A percentile compares a stretch with the other conserved stretches of the same genome.
Conservation (phyloP, 2,797 vertebrate genomes). For the Denticeps clupeoides region DNA sequence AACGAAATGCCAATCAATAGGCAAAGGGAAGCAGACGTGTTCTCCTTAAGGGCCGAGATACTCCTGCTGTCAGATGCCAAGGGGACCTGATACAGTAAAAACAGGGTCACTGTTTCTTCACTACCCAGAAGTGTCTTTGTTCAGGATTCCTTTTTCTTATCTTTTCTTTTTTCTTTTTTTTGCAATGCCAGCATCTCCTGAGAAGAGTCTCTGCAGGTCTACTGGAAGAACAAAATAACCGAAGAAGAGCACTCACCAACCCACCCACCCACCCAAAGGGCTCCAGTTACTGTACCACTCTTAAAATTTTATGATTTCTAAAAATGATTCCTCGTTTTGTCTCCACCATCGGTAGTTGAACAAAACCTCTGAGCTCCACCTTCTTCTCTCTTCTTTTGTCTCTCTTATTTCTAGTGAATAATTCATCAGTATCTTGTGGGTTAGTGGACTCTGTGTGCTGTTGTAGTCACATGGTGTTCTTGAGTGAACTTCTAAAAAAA, state of each 20-base stretch:
- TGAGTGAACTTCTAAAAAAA: neutral
- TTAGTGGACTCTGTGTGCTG: neutral
- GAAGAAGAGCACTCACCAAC: neutral
- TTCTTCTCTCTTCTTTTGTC: conserved; percentile 25
- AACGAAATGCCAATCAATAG: conserved; percentile 35
- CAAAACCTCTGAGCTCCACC: conserved; percentile 27
- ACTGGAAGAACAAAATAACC: neutral
- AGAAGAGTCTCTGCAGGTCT: too few relatives aligned
- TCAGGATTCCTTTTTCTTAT: neutral
- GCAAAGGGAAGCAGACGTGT: conserved; percentile 31
- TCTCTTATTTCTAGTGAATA: conserved; percentile 28
- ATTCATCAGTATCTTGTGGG: conserved; percentile 5
- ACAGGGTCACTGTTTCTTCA: too few relatives aligned
- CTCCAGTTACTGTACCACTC: neutral
- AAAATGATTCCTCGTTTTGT: too few relatives aligned
- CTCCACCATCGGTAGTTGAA: too few relatives aligned
- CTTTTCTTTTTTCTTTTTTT: neutral
- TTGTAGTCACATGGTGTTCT: neutral
- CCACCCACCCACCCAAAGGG: neutral
- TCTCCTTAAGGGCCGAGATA: neutral
- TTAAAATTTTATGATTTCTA: neutral
- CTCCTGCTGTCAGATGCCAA: too few relatives aligned
- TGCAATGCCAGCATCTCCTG: neutral
- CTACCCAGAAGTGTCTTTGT: too few relatives aligned
- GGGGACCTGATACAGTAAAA: too few relatives aligned